Evolutionary conservation across 35 echinoderm and acorn worm genomes (phyloP).

Genomic region (Lytechinus pictus): DNA sequence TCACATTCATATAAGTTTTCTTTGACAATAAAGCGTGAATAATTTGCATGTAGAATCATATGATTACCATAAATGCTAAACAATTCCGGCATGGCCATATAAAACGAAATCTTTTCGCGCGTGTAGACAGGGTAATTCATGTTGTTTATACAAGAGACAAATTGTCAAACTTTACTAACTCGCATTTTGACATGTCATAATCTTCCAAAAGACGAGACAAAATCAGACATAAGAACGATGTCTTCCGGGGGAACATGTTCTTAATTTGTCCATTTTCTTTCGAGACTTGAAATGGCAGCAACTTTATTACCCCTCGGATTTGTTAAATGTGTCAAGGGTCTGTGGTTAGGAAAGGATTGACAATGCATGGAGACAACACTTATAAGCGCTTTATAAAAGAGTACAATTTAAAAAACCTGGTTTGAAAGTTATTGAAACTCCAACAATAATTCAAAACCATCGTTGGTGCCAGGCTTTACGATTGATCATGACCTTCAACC

Average conservation of each 20-base stretch:
- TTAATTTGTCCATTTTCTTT: neutral
- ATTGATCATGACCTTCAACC: too few species aligned
- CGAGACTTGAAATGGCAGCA: neutral
- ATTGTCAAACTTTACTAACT: neutral
- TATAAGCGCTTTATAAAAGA: too few species aligned
- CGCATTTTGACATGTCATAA: neutral
- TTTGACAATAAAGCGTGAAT: too few species aligned
- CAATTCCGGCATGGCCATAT: neutral
- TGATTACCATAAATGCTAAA: neutral
- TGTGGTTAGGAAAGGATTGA: neutral
- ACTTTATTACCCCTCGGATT: neutral
- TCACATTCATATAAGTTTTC: too few species aligned
- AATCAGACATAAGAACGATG: neutral
- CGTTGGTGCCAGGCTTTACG: too few species aligned
- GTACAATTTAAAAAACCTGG: too few species aligned
- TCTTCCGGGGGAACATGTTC: neutral
- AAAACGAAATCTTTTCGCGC: neutral
- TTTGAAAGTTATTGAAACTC: too few species aligned
- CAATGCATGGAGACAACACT: neutral
- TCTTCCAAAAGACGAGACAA: neutral
- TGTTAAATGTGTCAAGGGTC: neutral
- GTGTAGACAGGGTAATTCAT: neutral
- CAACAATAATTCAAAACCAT: too few species aligned
- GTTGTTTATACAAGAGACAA: neutral
- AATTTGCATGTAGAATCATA: too few species aligned